phyloP scores from a whole-genome alignment of 2,888 invertebrate genomes.

The Selenia dentaria region DNA sequence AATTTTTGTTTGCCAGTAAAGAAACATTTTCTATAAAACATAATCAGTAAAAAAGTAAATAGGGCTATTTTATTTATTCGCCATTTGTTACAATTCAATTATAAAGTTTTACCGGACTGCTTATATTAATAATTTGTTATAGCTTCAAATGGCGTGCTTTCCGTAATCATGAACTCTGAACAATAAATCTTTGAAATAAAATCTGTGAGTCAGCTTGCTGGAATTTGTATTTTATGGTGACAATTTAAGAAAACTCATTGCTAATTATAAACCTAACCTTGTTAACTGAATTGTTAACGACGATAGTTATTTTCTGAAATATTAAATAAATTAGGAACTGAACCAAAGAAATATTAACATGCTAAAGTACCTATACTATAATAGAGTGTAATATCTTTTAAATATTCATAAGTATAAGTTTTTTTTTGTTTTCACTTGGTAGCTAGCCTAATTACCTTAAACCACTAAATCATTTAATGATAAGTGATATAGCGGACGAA shows the following conservation, averaged over 20 bases:
- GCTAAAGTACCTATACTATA: no score
- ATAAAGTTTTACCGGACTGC: conserved; percentile 2
- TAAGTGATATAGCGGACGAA: no score
- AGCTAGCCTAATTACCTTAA: no score
- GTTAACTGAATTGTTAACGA: neutral
- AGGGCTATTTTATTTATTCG: conserved; percentile 12
- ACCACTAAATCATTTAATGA: no score
- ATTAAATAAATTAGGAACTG: no score
- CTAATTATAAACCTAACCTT: conserved; percentile 8
- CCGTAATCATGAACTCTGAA: conserved; percentile 5
- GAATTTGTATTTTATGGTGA: conserved; percentile 19
- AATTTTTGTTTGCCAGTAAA: no score
- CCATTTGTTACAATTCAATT: conserved; percentile 12
- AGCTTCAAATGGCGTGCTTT: conserved; percentile 9
- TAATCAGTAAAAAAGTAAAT: neutral
- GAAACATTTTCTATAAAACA: no score
- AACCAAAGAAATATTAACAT: no score
- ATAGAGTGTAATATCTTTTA: no score
- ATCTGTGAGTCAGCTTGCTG: conserved; percentile 19
- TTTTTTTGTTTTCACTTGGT: no score
- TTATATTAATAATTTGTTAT: conserved; percentile 7
- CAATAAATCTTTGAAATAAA: conserved; percentile 14
- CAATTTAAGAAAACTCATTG: conserved; percentile 10
- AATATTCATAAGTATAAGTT: no score
- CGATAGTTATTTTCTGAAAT: no score